A percentile compares a stretch with the other conserved stretches of the same genome.
These are phyloP conservation scores for Petrocephalus schoutedeni DNA, from an alignment of 2,797 vertebrate species.

Conservation along the genomic window DNA sequence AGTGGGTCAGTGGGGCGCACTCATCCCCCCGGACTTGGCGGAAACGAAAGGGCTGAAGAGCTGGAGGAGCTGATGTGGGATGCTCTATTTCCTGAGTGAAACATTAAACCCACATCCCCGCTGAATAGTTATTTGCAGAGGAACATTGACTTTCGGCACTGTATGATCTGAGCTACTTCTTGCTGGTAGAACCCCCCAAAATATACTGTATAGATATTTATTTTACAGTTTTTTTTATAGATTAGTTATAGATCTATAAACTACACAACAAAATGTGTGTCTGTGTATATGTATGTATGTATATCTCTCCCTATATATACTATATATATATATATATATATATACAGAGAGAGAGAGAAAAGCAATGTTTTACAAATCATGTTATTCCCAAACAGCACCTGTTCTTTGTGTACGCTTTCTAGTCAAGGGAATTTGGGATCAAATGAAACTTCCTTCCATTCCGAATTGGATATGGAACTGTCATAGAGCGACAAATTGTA, in stretches of 20 bases:
- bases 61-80: background rate
- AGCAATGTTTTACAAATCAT: background rate
- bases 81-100: slow-evolving; percentile 11
- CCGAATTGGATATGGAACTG: background rate
- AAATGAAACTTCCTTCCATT: background rate
- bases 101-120: background rate
- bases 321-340: too few species aligned
- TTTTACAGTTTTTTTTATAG: background rate
- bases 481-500: background rate
- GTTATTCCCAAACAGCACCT: background rate
- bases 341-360: background rate
- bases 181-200: background rate
- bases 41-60: background rate
- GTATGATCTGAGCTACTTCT: background rate
- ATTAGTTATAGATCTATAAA: background rate
- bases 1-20: slow-evolving; percentile 14
- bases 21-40: background rate
- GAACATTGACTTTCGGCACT: background rate
- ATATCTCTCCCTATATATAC: too few species aligned
- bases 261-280: background rate
- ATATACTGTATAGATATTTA: background rate
- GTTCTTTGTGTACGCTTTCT: background rate
- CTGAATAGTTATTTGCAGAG: background rate
- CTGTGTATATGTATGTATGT: background rate
- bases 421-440: background rate